Base-by-base conservation (phyloP, 2,113 vertebrate species). In the Pangasianodon hypophthalmus region DNA sequence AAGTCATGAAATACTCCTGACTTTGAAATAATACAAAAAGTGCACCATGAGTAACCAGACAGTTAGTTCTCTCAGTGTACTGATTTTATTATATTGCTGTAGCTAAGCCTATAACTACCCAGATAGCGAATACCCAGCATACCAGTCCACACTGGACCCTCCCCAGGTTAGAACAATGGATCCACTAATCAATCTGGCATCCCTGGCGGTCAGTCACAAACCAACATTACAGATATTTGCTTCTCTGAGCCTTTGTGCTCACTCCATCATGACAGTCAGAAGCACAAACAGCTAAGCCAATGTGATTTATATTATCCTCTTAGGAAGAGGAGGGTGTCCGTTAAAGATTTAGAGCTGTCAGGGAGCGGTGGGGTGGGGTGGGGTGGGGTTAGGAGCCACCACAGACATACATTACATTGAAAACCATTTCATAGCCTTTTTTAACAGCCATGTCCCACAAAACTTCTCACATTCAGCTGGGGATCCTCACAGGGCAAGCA, bases 311-410 rank as follows among this genome's bases (percentile, higher is more conserved):
- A 77, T 77, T 88, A 88, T 82, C 80, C 87, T 83, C 62, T 84
- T 73, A 73, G 87, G 87, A 75, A 18, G 48, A 50, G 5, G 11
- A 50, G 11, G 13, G 32, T 18, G 24, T 48, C 64, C 48, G 32
- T 71, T 88, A 88, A 19, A 88, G 87, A 82, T 84, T 83, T 84
- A 82, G 48, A 88, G 64, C 46, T 56, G 32, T 11, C 50, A 75
- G 87, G 62, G 37, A 37, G 1, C 37, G 1, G 37, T 37, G 37
- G 37, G 37, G 37, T 37, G 37, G 37, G 37, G 21, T 26, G 62
- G 32, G 32, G 69, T 54, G 54, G 71, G 75, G 67, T 32, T 19
- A 64, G 41, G 44, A 18, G 29, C 13, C 7, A 2, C 37, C 2
- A 0, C n/a, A 1, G 24, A 58, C 2, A 41, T 48, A 84, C 14